Evolutionary conservation across 2,113 vertebrate species (phyloP), one percentile per base, ranked within the genome.

Genomic region (Erythrocercus mccallii): DNA sequence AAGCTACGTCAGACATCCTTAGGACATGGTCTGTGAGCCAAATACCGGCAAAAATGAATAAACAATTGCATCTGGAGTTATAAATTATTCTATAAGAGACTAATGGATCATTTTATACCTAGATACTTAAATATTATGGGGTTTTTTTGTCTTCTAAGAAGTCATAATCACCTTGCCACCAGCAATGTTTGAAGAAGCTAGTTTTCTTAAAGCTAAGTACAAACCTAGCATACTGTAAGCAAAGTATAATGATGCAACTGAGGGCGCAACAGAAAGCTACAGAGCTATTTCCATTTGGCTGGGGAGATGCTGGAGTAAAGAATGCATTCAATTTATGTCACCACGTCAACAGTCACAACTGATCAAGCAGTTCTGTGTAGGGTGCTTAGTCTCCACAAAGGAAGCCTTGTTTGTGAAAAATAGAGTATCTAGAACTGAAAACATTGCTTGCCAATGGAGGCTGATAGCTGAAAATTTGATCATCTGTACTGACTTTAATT

Each of bases 391-490:
- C 24, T 60, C 17, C 23, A 23, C 21, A 50, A 80, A 66, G 40
- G 42, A 64, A 68, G 16, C 27, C 48, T 76, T 64, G 9, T 11
- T 86, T 86, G 13, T 78, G 42, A 70, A 54, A 40, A 84, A 45
- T 27, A 45, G 15, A 70, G 7, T 50, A 30, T 40, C 35, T 61
- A 54, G 28, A 69, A 51, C 35, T 74, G 27, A 62, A 81, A 47
- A 61, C 0, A 1, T 42, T 0, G 0, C 42, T 77, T 84, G n/a
- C 31, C 53, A 64, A 0, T 37, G 68, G 42, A 90, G 22, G 38
- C 44, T 76, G 18, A 47, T 48, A 47, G 35, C 17, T 94, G 72
- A 86, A 60, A 65, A 45, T 53, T 70, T 71, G 11, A 25, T 89
- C 10, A 20, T 40, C 35, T 83, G 9, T 77, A 27, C 12, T 91